Evolutionary conservation across 2,797 vertebrate species (phyloP), one percentile per base, ranked within the genome.

Genomic region (Hypotaenidia philippensis): DNA sequence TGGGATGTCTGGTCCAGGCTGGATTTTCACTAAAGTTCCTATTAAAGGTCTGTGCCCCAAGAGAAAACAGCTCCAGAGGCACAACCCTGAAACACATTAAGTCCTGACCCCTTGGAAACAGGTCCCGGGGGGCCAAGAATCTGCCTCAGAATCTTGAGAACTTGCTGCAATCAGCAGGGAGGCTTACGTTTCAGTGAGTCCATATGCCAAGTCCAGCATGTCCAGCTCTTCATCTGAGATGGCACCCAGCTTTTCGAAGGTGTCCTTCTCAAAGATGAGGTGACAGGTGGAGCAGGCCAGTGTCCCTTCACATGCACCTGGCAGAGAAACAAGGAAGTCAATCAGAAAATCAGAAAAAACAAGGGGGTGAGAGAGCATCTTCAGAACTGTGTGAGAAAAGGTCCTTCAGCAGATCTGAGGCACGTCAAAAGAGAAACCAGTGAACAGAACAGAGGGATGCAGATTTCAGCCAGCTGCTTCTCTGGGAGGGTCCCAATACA

Each of bases 201-300:
- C 98, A 0, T 97, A 98, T 0, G 98, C 98, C 94, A 98, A 93
- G 89, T 98, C 98, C 89, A 99, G 88, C 98, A 98, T 98, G 85
- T 98, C 98, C 89, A 98, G 68, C 86, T 98, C 98, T 45, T 98
- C 98, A 11, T 98, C 98, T 6, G 95, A 95, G 83, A 97, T 45
- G 10, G 97, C 66, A 59, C 63, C 96, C 90, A 98, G 79, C 78
- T 97, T 97, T 53, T 97, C 96, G 89, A 97, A 98, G 52, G 94
- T 14, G 3, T 97, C 90, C 44, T 97, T 95, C 52, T 98, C 98
- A 61, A 98, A 98, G 90, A 98, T 97, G 49, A 98, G 95, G 87
- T 98, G 98, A 45, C 98, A 98, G 7, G 98, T 98, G 40, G 98
- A 98, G 65, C 98, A 98, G 4, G 97, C 97, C 63, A 99, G 65